Percentiles rank a stretch among this genome's conserved stretches.
phyloP scores from a whole-genome alignment of 2,113 vertebrate species.

The Barnardius zonarius region DNA sequence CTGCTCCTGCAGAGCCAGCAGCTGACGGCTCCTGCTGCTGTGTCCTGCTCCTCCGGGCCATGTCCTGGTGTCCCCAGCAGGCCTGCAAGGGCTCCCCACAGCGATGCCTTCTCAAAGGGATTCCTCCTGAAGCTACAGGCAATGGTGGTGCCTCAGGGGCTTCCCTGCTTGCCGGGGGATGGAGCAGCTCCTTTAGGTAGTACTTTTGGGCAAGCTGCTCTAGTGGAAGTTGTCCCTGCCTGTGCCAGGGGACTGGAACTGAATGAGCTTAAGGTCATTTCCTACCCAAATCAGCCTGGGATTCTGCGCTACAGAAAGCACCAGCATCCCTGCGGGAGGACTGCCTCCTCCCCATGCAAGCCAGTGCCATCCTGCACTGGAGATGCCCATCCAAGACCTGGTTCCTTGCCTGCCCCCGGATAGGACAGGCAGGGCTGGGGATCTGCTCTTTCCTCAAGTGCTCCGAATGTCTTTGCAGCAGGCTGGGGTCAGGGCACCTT shows the following conservation, averaged over 20 bases:
- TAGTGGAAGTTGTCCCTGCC: neutral
- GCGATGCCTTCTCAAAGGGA: neutral
- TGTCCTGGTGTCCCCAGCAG: neutral
- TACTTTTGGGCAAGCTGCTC: neutral
- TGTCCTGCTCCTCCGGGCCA: neutral
- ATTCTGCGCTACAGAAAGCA: neutral
- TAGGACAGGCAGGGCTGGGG: neutral
- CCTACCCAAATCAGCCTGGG: neutral
- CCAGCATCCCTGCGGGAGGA: neutral
- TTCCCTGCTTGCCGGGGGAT: neutral
- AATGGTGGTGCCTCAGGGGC: fast-evolving
- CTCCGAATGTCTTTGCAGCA: neutral
- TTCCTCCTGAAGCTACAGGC: neutral
- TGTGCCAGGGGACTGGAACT: neutral
- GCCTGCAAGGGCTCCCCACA: neutral
- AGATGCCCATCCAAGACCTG: neutral
- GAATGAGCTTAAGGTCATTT: neutral
- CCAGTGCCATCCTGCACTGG: neutral
- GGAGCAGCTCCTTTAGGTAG: neutral
- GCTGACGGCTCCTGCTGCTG: neutral
- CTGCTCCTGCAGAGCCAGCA: neutral
- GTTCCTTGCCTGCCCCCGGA: neutral
- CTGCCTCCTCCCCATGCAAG: neutral
- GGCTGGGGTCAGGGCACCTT: neutral
- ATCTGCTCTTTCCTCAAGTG: neutral